Evolutionary conservation across 2,113 vertebrate genomes (phyloP).

Genomic region (Epinephelus moara): DNA sequence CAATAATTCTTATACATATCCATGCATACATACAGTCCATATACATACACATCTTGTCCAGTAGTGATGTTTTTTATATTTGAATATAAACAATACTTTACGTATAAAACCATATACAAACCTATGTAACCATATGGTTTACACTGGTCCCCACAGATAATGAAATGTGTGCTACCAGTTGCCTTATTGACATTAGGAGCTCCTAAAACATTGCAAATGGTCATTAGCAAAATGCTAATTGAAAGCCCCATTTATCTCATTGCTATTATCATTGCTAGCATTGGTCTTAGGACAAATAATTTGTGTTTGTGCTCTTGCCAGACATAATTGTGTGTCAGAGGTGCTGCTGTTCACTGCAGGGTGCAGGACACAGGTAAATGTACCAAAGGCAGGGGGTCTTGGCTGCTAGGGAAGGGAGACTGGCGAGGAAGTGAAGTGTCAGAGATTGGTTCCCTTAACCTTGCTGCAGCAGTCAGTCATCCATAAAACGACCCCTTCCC

Average conservation of each 20-base stretch:
- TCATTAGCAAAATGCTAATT: constrained; percentile 25
- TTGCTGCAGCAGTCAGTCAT: constrained; percentile 71
- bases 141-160: not conserved
- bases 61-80: not conserved
- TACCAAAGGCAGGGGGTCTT: constrained; percentile 35
- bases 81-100: not conserved
- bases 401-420: constrained; percentile 22
- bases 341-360: constrained; percentile 49
- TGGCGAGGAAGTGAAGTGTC: constrained; percentile 54
- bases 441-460: constrained; percentile 70
- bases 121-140: not conserved
- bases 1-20: too few relatives aligned
- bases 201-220: not conserved
- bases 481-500: constrained; percentile 58
- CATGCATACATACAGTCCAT: too few relatives aligned
- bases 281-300: not conserved
- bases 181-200: not conserved
- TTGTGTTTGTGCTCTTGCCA: constrained; percentile 23
- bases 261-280: constrained; percentile 7
- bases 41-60: too few relatives aligned
- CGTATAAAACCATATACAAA: not conserved
- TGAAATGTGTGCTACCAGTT: not conserved
- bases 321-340: constrained; percentile 38
- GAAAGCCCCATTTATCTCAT: not conserved
- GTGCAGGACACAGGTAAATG: constrained; percentile 47